Conservation (phyloP, 2,113 vertebrate species). For the Myiopsitta monachus region DNA sequence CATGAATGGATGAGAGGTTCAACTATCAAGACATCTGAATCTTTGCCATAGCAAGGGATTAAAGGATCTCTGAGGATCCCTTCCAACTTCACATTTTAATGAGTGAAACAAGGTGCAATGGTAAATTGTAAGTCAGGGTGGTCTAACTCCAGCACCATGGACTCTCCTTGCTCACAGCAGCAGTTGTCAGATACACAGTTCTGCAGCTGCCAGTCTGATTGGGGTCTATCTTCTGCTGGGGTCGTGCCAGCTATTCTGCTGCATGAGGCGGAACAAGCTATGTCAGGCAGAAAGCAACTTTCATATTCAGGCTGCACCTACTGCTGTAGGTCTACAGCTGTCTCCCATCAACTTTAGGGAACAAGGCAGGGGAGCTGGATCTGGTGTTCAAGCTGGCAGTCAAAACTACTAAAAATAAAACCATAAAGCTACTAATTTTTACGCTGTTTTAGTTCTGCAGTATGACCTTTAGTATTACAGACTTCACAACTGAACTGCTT, state of each 20-base stretch:
- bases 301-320: background rate
- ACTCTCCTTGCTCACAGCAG: background rate
- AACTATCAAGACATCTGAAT: background rate
- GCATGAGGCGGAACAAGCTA: background rate
- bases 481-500: background rate
- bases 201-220: background rate
- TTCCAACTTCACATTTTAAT: background rate
- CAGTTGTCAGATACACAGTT: background rate
- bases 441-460: background rate
- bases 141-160: background rate
- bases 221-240: background rate
- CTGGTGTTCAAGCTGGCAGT: background rate
- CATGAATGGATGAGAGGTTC: background rate
- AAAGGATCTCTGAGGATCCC: background rate
- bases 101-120: background rate
- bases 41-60: background rate
- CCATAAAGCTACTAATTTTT: background rate
- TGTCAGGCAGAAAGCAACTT: background rate
- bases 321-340: background rate
- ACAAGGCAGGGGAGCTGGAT: background rate
- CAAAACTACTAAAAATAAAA: background rate
- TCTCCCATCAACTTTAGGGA: background rate
- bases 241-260: background rate
- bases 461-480: background rate
- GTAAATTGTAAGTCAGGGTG: background rate